Percentiles rank a stretch among this genome's conserved stretches.
Evolutionary conservation across 1,140 invertebrate genomes (phyloP).

Genomic region (Drosophila bifasciata): DNA sequence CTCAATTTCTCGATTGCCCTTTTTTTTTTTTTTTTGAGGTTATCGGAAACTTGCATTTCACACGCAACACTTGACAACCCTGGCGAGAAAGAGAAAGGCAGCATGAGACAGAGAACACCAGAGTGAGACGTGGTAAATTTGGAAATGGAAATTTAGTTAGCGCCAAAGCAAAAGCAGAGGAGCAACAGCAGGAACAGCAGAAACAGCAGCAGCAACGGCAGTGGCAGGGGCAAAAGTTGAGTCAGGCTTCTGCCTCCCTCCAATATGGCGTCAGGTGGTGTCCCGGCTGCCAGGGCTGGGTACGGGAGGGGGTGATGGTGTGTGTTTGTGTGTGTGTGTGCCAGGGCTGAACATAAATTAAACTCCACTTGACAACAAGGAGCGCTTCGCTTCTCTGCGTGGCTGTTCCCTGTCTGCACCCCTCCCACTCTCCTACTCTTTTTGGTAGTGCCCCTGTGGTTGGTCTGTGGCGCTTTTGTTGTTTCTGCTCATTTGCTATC

Average conservation of each 20-base stretch:
- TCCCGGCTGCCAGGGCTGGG: not conserved
- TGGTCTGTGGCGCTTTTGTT: constrained; percentile 21
- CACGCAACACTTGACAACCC: constrained; percentile 53
- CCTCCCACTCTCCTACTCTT: not conserved
- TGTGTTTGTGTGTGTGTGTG: constrained; percentile 1
- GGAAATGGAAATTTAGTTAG: constrained; percentile 78
- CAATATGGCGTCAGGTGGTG: constrained; percentile 52
- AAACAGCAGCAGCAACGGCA: constrained; percentile 3
- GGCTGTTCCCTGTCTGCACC: constrained; percentile 17
- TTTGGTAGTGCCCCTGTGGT: constrained; percentile 16
- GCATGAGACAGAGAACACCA: not conserved
- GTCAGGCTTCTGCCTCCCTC: constrained; percentile 25
- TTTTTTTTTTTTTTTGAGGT: constrained; percentile 27
- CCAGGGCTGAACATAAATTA: constrained; percentile 58
- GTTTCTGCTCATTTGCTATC: no score
- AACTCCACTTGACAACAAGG: constrained; percentile 59
- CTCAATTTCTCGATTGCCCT: constrained; percentile 24
- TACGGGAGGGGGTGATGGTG: not conserved
- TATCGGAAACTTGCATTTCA: constrained; percentile 66
- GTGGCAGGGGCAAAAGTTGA: constrained; percentile 34
- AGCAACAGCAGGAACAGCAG: not conserved
- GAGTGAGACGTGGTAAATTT: constrained; percentile 73
- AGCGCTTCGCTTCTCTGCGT: constrained; percentile 20
- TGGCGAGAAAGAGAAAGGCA: not conserved
- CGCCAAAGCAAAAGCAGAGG: constrained; percentile 37